phyloP scores from a whole-genome alignment of 2,888 invertebrate species.

The Drosophila algonquin region DNA sequence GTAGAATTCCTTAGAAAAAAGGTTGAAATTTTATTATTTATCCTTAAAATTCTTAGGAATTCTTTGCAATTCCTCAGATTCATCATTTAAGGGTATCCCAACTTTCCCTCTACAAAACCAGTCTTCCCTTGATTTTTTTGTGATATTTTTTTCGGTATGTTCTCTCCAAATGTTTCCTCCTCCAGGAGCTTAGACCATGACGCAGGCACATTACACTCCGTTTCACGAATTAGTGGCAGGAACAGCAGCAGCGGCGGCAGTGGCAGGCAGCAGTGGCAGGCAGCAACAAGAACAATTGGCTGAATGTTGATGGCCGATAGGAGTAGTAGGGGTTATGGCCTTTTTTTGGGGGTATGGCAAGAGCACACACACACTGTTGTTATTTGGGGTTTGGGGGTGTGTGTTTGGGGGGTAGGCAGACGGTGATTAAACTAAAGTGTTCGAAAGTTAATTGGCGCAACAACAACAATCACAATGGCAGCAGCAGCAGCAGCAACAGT shows the following conservation, averaged over 20 bases:
- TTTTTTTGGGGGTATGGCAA: not conserved
- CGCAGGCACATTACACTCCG: slow-evolving; percentile 39
- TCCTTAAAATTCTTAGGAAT: too few relatives aligned
- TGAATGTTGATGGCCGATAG: slow-evolving; percentile 14
- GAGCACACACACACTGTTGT: not conserved
- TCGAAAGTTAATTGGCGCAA: slow-evolving; percentile 73
- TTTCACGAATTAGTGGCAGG: slow-evolving; percentile 44
- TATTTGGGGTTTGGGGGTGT: too few relatives aligned
- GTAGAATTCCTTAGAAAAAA: too few relatives aligned
- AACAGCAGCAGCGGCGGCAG: not conserved
- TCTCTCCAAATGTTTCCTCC: slow-evolving; percentile 4
- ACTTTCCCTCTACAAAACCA: not conserved
- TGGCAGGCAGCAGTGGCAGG: too few relatives aligned
- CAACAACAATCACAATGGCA: slow-evolving; percentile 44
- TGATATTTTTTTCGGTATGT: slow-evolving; percentile 7
- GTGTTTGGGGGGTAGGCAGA: slow-evolving; percentile 28
- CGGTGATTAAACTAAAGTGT: slow-evolving; percentile 75
- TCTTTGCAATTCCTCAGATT: not conserved
- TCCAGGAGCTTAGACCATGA: slow-evolving; percentile 25
- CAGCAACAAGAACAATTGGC: slow-evolving; percentile 35
- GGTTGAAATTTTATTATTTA: too few relatives aligned
- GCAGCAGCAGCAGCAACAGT: slow-evolving; percentile 17
- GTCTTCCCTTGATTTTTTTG: not conserved
- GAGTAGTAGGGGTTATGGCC: not conserved
- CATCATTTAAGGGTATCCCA: not conserved